These are phyloP conservation scores for Apodemia arnacis DNA, from an alignment of 2,888 invertebrate genomes.

Conservation along the genomic window DNA sequence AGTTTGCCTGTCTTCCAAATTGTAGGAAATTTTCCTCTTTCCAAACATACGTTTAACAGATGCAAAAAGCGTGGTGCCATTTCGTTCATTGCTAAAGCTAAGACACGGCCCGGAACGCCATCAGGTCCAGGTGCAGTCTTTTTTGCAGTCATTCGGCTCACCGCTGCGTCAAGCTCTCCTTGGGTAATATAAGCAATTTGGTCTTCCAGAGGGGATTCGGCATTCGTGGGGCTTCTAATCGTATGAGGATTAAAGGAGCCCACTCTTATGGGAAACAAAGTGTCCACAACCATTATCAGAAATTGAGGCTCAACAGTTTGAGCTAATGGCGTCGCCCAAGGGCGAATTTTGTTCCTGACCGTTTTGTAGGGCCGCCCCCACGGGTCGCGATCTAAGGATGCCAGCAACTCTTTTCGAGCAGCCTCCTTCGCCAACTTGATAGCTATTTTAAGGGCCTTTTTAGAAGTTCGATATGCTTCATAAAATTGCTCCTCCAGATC, in stretches of 20 bases:
- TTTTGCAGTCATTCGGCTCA: neutral
- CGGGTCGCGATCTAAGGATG: constrained; percentile 22
- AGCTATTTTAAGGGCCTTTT: neutral
- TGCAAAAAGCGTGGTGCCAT: constrained; percentile 6
- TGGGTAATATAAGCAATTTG: neutral
- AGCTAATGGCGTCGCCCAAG: constrained; percentile 31
- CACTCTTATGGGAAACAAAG: constrained; percentile 1
- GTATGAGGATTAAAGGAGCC: neutral
- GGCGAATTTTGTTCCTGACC: constrained; percentile 27
- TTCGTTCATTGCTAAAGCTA: neutral
- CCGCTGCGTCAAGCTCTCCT: neutral
- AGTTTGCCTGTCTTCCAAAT: constrained; percentile 12
- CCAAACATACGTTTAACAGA: neutral
- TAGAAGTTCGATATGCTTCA: neutral
- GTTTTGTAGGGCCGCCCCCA: constrained; percentile 47
- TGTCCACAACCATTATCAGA: neutral
- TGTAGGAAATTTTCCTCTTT: neutral
- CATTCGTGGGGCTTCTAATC: neutral
- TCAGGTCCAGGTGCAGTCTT: constrained; percentile 42
- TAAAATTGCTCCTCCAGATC: neutral
- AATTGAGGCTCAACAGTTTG: neutral
- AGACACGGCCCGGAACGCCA: constrained; percentile 5
- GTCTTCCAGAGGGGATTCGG: neutral
- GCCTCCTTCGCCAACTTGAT: neutral
- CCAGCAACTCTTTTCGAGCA: neutral